These are phyloP conservation scores for Apantesis nais DNA, from an alignment of 2,888 invertebrate species.

Conservation along the genomic window DNA sequence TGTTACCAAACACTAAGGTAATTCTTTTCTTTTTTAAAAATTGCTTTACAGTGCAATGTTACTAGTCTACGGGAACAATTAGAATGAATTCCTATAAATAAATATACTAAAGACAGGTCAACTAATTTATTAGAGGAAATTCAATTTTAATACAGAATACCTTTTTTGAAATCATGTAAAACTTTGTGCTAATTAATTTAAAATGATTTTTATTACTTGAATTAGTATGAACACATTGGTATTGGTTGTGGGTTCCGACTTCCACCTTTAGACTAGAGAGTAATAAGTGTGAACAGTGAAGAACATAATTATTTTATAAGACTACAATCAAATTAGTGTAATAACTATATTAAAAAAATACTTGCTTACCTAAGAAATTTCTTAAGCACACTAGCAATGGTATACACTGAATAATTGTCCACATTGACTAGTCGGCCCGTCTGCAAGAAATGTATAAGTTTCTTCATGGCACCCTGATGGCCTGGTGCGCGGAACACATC, in stretches of 20 bases:
- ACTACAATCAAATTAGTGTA: background rate
- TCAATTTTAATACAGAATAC: background rate
- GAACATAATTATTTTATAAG: background rate
- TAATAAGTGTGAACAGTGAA: background rate
- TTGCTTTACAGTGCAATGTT: no score
- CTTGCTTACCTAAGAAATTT: constrained; percentile 91
- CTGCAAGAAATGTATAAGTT: constrained; percentile 95
- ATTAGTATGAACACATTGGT: no score
- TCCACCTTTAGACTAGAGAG: no score
- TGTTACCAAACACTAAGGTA: no score
- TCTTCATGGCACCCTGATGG: constrained; percentile 97
- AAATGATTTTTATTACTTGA: background rate
- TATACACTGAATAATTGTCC: constrained; percentile 98
- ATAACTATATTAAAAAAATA: background rate
- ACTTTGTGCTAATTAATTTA: background rate
- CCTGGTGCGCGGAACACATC: constrained; percentile 98
- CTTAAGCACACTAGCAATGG: constrained; percentile 98
- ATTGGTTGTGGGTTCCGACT: no score
- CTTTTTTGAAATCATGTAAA: background rate
- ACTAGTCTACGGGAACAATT: no score
- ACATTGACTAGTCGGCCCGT: constrained; percentile 95
- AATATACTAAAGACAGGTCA: no score
- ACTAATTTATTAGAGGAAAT: no score
- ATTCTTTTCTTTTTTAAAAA: no score
- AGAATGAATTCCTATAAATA: background rate